These are phyloP conservation scores for Arrhamphus sclerolepis DNA, from an alignment of 2,797 vertebrate species.

Conservation along the genomic window DNA sequence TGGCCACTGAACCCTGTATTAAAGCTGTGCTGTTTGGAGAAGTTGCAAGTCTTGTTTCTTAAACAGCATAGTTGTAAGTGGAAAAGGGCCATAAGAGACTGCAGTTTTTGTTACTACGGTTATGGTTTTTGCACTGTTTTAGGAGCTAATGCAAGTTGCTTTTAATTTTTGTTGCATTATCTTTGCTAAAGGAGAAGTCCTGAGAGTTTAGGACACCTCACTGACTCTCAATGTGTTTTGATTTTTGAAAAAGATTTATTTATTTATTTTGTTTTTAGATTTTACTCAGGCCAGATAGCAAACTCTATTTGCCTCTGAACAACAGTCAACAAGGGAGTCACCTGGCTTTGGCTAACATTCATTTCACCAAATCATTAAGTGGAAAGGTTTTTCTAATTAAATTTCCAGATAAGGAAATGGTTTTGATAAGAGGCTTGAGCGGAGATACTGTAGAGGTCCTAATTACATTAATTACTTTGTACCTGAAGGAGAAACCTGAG, in stretches of 20 bases:
- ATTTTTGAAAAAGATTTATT: too few relatives aligned
- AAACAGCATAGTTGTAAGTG: too few relatives aligned
- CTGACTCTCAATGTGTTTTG: too few relatives aligned
- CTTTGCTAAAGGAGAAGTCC: too few relatives aligned
- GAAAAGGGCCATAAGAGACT: too few relatives aligned
- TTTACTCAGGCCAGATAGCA: slow-evolving; percentile 8
- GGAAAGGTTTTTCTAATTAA: slow-evolving; percentile 68
- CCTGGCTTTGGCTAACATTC: slow-evolving; percentile 46
- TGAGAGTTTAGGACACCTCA: background rate
- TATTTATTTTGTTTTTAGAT: background rate
- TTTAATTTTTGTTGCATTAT: too few relatives aligned
- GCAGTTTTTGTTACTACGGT: too few relatives aligned
- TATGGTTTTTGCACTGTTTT: too few relatives aligned
- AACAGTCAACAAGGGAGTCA: slow-evolving; percentile 34
- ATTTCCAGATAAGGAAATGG: slow-evolving; percentile 61
- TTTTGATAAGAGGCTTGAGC: slow-evolving; percentile 60
- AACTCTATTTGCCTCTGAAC: slow-evolving; percentile 11
- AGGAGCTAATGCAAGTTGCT: too few relatives aligned
- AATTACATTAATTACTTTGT: slow-evolving; percentile 68
- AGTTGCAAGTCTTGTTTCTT: too few relatives aligned
- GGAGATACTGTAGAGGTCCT: slow-evolving; percentile 45
- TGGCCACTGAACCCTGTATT: too few relatives aligned
- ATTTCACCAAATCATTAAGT: slow-evolving; percentile 59
- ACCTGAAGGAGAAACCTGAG: slow-evolving; percentile 60
- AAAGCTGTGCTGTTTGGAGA: too few relatives aligned